These are phyloP conservation scores for Epiperipatus broadwayi DNA, from an alignment of 2,888 invertebrate species.

Conservation along the genomic window DNA sequence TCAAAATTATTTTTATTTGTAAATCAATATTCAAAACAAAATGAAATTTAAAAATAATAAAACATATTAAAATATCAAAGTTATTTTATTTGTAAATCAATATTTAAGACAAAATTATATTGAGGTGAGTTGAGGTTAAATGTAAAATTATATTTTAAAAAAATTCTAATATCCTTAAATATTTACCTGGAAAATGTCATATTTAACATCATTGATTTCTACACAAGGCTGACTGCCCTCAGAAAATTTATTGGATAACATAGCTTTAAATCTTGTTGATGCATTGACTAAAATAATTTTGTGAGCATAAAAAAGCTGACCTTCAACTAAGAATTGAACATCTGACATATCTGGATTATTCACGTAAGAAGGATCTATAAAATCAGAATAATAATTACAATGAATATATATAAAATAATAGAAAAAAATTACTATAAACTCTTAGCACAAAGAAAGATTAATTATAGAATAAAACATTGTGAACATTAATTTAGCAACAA, in stretches of 20 bases:
- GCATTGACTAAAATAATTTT: constrained; percentile 81
- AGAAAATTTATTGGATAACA: constrained; percentile 51
- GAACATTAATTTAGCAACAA: too few relatives aligned
- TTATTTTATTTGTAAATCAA: background rate
- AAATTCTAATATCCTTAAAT: background rate
- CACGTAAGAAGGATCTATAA: constrained; percentile 62
- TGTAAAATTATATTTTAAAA: background rate
- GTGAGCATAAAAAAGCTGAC: constrained; percentile 73
- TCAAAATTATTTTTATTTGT: too few relatives aligned
- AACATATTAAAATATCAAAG: constrained; percentile 6
- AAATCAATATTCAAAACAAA: too few relatives aligned
- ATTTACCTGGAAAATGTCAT: constrained; percentile 69
- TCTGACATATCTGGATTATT: constrained; percentile 82
- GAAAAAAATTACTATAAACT: too few relatives aligned
- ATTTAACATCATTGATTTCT: constrained; percentile 76
- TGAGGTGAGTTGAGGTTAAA: too few relatives aligned
- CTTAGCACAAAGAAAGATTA: too few relatives aligned
- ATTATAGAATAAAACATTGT: too few relatives aligned
- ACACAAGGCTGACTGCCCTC: constrained; percentile 60
- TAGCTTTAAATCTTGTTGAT: constrained; percentile 61
- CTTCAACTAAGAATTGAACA: constrained; percentile 76
- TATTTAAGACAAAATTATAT: too few relatives aligned
- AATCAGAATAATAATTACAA: background rate
- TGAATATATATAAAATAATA: background rate
- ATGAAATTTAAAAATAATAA: too few relatives aligned